These are phyloP conservation scores for Trichechus manatus DNA, from an alignment of 2,113 vertebrate genomes.

Conservation along the genomic window DNA sequence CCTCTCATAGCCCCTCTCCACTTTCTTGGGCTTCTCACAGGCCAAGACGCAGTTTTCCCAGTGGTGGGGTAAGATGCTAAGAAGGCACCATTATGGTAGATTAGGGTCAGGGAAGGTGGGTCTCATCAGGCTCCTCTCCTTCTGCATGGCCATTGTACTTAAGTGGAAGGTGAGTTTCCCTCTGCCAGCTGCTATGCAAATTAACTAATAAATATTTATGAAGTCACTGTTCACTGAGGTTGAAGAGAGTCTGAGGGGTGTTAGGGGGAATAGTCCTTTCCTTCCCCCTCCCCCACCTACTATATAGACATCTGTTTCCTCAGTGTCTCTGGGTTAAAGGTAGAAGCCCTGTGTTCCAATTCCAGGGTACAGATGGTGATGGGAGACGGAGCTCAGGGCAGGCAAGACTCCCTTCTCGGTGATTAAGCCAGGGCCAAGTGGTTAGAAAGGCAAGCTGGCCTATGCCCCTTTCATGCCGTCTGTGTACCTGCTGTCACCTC, in stretches of 20 bases:
- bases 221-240: constrained; percentile 53
- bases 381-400: background rate
- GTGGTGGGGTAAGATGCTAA: background rate
- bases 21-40: constrained; percentile 40
- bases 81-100: background rate
- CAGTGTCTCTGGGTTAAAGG: constrained; percentile 49
- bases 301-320: constrained; percentile 68
- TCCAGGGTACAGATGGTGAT: background rate
- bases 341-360: constrained; percentile 35
- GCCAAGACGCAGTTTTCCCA: constrained; percentile 8
- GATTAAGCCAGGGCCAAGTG: constrained; percentile 8
- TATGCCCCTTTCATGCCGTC: background rate
- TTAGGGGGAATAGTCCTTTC: constrained; percentile 67
- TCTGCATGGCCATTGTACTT: constrained; percentile 34
- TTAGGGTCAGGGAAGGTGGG: constrained; percentile 39
- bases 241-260: constrained; percentile 67
- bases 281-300: background rate
- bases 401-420: background rate
- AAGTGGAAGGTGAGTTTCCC: constrained; percentile 76
- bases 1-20: background rate
- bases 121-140: constrained; percentile 57
- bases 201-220: constrained; percentile 77
- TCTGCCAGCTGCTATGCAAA: constrained; percentile 77
- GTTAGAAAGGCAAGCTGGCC: constrained; percentile 52
- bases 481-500: background rate